Evolutionary conservation across 2,888 invertebrate genomes (phyloP).

Genomic region (Parasteatoda lunata): DNA sequence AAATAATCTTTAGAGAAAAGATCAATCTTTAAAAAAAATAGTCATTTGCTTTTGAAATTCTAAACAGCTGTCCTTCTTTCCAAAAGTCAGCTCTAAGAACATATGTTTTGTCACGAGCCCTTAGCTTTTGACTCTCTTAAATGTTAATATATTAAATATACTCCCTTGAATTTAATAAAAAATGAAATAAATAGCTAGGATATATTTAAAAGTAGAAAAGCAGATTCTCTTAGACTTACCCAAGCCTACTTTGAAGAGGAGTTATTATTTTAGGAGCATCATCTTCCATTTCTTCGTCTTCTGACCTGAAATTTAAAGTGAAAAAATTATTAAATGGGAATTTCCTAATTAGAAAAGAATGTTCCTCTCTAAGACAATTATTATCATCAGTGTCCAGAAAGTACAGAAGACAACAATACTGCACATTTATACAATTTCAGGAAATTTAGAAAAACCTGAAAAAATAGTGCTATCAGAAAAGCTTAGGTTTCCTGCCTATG

Average conservation of each 20-base stretch:
- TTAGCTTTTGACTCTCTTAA: too few species aligned
- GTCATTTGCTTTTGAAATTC: too few species aligned
- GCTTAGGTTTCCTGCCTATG: background rate
- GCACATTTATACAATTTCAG: background rate
- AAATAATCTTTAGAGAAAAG: too few species aligned
- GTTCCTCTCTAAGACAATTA: background rate
- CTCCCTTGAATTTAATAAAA: too few species aligned
- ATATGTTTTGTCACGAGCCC: too few species aligned
- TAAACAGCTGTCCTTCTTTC: too few species aligned
- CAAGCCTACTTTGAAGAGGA: constrained; percentile 38
- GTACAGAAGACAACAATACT: background rate
- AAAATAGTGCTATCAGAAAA: background rate
- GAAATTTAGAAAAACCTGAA: background rate
- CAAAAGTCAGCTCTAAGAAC: too few species aligned
- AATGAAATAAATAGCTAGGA: too few species aligned
- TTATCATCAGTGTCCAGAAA: background rate
- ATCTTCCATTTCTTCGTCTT: constrained; percentile 39
- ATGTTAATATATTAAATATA: too few species aligned
- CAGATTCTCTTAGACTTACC: constrained; percentile 10
- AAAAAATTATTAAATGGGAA: background rate
- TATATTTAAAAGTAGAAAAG: too few species aligned
- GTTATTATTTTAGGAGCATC: background rate
- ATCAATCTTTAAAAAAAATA: too few species aligned
- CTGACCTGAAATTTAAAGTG: constrained; percentile 15
- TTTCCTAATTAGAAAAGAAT: background rate